Conservation (phyloP, 1,140 invertebrate genomes). For the Ericerus pela region DNA sequence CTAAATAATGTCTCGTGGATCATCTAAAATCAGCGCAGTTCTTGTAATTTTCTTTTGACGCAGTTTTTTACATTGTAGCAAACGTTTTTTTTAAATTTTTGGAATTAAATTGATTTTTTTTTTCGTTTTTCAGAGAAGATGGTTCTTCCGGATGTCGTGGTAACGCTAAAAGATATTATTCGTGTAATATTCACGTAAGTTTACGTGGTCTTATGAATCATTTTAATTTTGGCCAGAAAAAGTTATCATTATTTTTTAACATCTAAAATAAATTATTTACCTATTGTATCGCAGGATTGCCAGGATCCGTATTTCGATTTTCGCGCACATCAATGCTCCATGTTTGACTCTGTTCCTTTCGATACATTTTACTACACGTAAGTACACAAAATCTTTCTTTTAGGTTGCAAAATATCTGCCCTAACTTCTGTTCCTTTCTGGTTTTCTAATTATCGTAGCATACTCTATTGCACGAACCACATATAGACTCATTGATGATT, state of each 20-base stretch:
- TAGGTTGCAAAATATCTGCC: too few species aligned
- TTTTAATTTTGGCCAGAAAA: background rate
- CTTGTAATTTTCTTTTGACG: background rate
- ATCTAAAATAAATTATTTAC: conserved; percentile 3
- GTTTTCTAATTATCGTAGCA: too few species aligned
- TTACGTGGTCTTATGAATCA: background rate
- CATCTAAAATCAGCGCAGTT: too few species aligned
- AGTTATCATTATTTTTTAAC: background rate
- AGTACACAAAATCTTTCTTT: too few species aligned
- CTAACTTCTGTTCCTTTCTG: too few species aligned
- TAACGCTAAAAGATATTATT: conserved; percentile 63
- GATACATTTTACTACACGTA: conserved; percentile 60
- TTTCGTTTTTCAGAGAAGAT: conserved; percentile 18
- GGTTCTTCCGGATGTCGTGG: conserved; percentile 43
- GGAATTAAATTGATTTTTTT: too few species aligned
- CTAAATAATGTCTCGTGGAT: too few species aligned
- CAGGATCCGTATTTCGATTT: conserved; percentile 60
- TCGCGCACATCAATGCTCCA: conserved; percentile 68
- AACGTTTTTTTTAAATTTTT: background rate
- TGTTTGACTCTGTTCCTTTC: conserved; percentile 57
- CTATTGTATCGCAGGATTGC: conserved; percentile 44
- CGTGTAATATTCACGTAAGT: conserved; percentile 71
- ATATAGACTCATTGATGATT: too few species aligned
- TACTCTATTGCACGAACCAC: too few species aligned
- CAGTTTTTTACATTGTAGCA: conserved; percentile 2